Conservation (phyloP, 2,888 invertebrate species). For the Drosophila nr. perissopoda region DNA sequence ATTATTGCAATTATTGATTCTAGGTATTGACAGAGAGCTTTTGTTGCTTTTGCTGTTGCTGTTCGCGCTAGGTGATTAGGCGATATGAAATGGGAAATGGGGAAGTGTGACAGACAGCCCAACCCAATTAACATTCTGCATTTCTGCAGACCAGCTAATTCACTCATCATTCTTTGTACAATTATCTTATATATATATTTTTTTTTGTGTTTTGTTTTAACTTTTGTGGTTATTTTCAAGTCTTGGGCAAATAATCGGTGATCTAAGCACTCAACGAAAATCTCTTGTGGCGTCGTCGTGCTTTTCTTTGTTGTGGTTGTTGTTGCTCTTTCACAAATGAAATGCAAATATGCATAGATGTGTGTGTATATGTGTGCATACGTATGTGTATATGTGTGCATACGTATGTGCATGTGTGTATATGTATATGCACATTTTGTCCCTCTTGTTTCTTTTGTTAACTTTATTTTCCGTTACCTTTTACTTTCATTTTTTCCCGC, state of each 20-base stretch:
- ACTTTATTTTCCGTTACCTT: not conserved
- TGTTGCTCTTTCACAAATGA: conserved; percentile 16
- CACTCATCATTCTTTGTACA: not conserved
- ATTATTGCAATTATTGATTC: conserved; percentile 59
- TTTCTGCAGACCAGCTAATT: not conserved
- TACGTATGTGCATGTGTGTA: not conserved
- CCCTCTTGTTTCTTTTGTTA: not conserved
- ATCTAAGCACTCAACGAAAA: conserved; percentile 3
- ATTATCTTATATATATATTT: not conserved
- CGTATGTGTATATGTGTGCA: not conserved
- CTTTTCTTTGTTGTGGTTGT: not conserved
- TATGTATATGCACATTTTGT: not conserved
- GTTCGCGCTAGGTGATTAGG: conserved; percentile 12
- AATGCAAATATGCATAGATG: conserved; percentile 20
- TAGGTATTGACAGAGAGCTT: conserved; percentile 19
- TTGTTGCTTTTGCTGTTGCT: not conserved
- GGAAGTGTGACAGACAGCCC: not conserved
- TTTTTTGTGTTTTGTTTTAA: not conserved
- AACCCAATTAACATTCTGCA: not conserved
- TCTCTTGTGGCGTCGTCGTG: conserved; percentile 7
- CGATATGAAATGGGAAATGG: conserved; percentile 9
- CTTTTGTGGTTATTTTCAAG: conserved; percentile 8
- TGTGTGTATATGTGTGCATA: not conserved
- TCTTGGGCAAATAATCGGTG: conserved; percentile 24
- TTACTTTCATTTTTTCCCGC: conserved; percentile 14